Evolutionary conservation across 2,888 invertebrate genomes (phyloP), one percentile per base, ranked within the genome.

Genomic region (Agrotis segetum): DNA sequence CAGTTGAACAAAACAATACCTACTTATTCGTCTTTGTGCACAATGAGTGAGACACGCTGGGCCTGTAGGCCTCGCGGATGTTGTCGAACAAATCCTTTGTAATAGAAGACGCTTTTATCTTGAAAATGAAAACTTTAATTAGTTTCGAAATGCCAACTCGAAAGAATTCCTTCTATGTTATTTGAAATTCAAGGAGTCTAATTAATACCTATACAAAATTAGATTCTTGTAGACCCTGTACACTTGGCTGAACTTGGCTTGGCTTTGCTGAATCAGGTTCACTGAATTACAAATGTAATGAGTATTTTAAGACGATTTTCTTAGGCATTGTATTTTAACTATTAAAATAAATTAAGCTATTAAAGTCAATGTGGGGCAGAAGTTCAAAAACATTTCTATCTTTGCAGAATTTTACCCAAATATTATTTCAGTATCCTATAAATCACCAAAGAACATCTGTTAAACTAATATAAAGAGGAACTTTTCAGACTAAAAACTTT

Each of bases 121-220:
- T 87, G 82, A 88, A 89, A 90, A 91, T 90, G 90, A 88, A 93
- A 93, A 92, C 93, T 93, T 93, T 89, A 92, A 94, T 93, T 93
- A 92, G 88, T 91, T 89, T 85, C 77, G 67, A 85, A 89, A 87
- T 81, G 83, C 83, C 76, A 79, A 74, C 79, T 80, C 64, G 65
- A 77, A 88, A 84, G 86, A 85, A 88, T 88, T 85, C 61, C 79
- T 85, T 83, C 78, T 67, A 74, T 79, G 79, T 82, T 81, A 74
- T 86, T 84, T 77, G 74, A 82, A 87, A 86, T 86, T 84, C 77
- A 66, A 81, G 83, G 71, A 81, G 76, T 72, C 71, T 77, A 79
- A 83, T 85, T 82, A 85, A 68, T 71, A 63, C 49, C 64, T 67
- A 65, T 50, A 67, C 58, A 72, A 72, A 75, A 76, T 82, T 69